Conservation (phyloP, 2,113 vertebrate genomes). For the Siphamia tubifer region DNA sequence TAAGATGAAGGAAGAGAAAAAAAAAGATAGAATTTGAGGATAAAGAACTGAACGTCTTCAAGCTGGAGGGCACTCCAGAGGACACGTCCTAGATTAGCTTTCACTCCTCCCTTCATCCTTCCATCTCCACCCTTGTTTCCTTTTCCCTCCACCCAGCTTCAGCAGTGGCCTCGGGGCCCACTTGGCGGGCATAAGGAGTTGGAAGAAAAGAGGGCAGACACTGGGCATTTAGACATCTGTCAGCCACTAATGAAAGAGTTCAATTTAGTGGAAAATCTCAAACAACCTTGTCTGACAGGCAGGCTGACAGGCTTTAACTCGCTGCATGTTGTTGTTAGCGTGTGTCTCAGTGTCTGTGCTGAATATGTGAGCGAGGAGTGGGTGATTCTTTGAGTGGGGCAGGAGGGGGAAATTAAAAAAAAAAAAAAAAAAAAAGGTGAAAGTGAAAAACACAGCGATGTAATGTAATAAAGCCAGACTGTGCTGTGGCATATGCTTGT, state of each 20-base stretch:
- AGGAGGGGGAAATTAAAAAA: not conserved
- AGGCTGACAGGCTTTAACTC: constrained; percentile 67
- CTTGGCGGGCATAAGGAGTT: not conserved
- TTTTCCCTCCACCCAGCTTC: constrained; percentile 9
- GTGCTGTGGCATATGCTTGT: constrained; percentile 27
- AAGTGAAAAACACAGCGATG: not conserved
- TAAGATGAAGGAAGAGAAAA: no score
- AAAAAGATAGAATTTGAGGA: constrained; percentile 11
- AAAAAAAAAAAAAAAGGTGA: not conserved
- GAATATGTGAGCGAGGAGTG: constrained; percentile 4
- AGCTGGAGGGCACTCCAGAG: constrained; percentile 69
- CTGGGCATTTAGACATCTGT: constrained; percentile 74
- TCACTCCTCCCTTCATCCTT: constrained; percentile 34
- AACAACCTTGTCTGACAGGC: constrained; percentile 72
- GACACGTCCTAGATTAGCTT: constrained; percentile 70
- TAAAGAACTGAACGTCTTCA: constrained; percentile 38
- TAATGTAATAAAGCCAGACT: constrained; percentile 42
- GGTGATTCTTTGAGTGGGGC: constrained; percentile 11
- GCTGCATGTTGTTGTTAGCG: constrained; percentile 21
- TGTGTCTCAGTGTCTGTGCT: constrained; percentile 21
- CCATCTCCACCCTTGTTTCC: constrained; percentile 14
- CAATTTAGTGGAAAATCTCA: constrained; percentile 79
- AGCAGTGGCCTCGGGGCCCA: constrained; percentile 30
- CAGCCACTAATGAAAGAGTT: constrained; percentile 78
- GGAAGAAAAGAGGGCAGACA: not conserved